A percentile compares a stretch with the other conserved stretches of the same genome.
Evolutionary conservation across 2,797 vertebrate genomes (phyloP).

Genomic region (Catharus ustulatus): DNA sequence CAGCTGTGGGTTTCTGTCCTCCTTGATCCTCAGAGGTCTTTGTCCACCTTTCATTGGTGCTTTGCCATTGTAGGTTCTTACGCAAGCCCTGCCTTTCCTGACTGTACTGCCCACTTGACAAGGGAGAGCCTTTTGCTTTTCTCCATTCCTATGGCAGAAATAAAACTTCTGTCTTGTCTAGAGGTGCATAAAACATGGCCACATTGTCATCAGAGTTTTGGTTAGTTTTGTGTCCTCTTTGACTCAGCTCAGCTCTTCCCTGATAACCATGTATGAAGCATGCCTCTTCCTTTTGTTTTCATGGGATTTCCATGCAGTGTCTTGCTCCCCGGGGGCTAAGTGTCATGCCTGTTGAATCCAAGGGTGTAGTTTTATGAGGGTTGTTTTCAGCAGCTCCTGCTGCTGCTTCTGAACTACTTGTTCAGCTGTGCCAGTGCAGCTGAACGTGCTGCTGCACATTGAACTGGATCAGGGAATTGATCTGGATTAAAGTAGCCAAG

Average conservation of each 20-base stretch:
- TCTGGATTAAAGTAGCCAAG: constrained; percentile 47
- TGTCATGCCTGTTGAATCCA: background rate
- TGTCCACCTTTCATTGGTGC: background rate
- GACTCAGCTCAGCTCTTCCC: background rate
- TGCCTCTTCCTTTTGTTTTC: background rate
- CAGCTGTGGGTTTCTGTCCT: background rate
- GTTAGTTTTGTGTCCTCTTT: background rate
- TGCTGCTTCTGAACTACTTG: constrained; percentile 8
- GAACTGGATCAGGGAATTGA: constrained; percentile 47
- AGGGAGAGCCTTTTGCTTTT: background rate
- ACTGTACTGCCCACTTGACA: background rate
- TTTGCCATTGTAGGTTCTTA: background rate
- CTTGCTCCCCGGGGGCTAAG: background rate
- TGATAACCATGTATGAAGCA: background rate
- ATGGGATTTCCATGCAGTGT: background rate
- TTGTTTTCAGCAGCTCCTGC: background rate
- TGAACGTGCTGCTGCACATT: background rate
- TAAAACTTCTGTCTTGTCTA: background rate
- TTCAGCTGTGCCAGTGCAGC: background rate
- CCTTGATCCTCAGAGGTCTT: background rate
- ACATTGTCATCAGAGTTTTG: background rate
- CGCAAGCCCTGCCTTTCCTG: background rate
- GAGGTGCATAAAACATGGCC: background rate
- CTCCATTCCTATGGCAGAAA: background rate
- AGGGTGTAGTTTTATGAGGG: background rate